Base-by-base conservation (phyloP, 2,113 vertebrate genomes). In the Cebidichthys violaceus region DNA sequence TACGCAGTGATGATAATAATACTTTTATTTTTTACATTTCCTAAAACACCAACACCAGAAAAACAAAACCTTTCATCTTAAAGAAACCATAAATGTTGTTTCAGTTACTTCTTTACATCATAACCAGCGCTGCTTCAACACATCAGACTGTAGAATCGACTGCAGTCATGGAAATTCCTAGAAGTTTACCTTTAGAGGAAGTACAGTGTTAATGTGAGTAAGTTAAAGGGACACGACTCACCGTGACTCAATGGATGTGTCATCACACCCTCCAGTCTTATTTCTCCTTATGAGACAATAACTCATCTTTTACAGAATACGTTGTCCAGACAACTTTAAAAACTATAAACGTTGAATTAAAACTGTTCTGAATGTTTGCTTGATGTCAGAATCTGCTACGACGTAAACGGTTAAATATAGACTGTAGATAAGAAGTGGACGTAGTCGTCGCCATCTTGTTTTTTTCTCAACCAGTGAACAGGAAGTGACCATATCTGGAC, bases 191-290 rank as follows among this genome's bases (percentile, higher is more conserved):
- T 33, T 33, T 0, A 33, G 33, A 33, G 33, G 33, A 33, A 33
- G 33, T 33, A 4, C 60, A 39, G 31, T 6, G 39, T 52, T 18
- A 41, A 20, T 79, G 31, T 20, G 65, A 54, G 22, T 27, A 52
- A 57, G 60, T 27, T 59, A 27, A 29, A 73, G 52, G 9, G 18
- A 81, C 59, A 50, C 15, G 18, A 64, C 62, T 87, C 82, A 83
- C 74, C 54, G 65, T 87, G 57, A 86, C 68, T 89, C 90, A 69
- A 76, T 78, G 80, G 61, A 85, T 57, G 79, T 27, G 57, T 7
- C 67, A 77, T 18, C 62, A 18, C 27, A 29, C 66, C 69, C 20
- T 24, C 0, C 13, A 1, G 65, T 37, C n/a, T 45, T 22, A 45
- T 27, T 29, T 41, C 4, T 81, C 70, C n/a, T 61, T 24, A 20